Evolutionary conservation across 2,797 vertebrate genomes (phyloP).

Genomic region (Lacerta viridis): DNA sequence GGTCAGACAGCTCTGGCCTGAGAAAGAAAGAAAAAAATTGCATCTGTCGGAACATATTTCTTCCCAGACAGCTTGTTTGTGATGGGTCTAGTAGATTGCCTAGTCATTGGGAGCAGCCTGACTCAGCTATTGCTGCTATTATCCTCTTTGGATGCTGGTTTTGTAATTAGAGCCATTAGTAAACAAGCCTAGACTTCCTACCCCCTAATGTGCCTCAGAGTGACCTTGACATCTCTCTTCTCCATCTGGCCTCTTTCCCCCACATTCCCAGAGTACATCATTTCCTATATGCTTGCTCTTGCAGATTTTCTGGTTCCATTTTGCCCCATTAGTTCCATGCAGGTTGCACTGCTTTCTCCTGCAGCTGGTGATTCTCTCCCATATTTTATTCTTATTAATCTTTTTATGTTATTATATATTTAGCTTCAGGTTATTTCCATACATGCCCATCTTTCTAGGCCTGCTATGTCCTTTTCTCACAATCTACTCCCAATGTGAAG

Average conservation of each 20-base stretch:
- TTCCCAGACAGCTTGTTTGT: slow-evolving; percentile 24
- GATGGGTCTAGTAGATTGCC: slow-evolving; percentile 23
- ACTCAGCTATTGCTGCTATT: slow-evolving; percentile 1
- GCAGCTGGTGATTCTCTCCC: background rate
- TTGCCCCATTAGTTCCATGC: background rate
- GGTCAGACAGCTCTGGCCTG: slow-evolving; percentile 11
- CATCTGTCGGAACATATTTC: slow-evolving; percentile 9
- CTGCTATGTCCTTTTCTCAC: background rate
- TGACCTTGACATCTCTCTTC: slow-evolving; percentile 19
- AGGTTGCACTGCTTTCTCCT: background rate
- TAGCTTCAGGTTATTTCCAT: background rate
- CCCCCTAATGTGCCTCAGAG: background rate
- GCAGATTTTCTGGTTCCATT: background rate
- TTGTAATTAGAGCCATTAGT: slow-evolving; percentile 23
- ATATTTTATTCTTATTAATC: background rate
- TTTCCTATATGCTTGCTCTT: slow-evolving; percentile 10
- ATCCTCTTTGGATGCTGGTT: slow-evolving; percentile 7
- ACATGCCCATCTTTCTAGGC: background rate
- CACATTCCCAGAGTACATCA: background rate
- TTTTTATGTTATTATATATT: too few species aligned
- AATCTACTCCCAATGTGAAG: background rate
- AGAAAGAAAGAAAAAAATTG: background rate
- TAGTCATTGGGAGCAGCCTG: slow-evolving; percentile 26
- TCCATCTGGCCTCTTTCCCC: slow-evolving; percentile 8
- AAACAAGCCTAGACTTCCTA: background rate